phyloP scores from a whole-genome alignment of 2,797 vertebrate species.

The Microctenopoma lineatum region DNA sequence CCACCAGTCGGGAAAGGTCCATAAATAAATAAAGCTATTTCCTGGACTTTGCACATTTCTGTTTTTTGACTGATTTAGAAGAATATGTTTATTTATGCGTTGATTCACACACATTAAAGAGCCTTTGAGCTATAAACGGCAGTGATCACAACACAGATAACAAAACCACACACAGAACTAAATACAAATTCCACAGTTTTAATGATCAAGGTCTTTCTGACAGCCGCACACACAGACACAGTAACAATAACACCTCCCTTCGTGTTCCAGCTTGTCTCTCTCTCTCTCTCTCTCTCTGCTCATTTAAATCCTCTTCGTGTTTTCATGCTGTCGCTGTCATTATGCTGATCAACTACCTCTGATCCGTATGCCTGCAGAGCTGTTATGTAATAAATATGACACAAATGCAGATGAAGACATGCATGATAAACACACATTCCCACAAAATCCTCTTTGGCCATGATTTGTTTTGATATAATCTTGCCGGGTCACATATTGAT shows the following conservation, averaged over 20 bases:
- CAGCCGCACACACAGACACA: conserved; percentile 4
- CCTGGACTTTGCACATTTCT: background rate
- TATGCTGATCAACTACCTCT: conserved; percentile 60
- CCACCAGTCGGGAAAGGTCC: background rate
- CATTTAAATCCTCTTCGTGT: conserved; percentile 50
- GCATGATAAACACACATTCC: conserved; percentile 31
- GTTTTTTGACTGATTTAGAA: background rate
- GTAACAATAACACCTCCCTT: conserved; percentile 13
- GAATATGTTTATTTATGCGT: background rate
- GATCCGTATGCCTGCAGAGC: conserved; percentile 57
- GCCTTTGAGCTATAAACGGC: background rate
- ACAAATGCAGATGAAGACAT: conserved; percentile 48
- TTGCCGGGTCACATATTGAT: background rate
- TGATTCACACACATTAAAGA: background rate
- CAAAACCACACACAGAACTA: background rate
- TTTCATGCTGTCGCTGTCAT: conserved; percentile 49
- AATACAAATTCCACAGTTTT: background rate
- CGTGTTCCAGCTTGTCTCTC: background rate
- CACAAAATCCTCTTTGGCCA: conserved; percentile 49
- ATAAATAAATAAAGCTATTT: background rate
- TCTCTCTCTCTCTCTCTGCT: conserved; percentile 1
- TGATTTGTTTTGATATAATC: conserved; percentile 51
- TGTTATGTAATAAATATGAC: conserved; percentile 64
- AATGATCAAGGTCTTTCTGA: background rate
- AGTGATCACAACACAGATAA: background rate